Evolutionary conservation across 2,888 invertebrate genomes (phyloP).

Genomic region (Apamea epomidion): DNA sequence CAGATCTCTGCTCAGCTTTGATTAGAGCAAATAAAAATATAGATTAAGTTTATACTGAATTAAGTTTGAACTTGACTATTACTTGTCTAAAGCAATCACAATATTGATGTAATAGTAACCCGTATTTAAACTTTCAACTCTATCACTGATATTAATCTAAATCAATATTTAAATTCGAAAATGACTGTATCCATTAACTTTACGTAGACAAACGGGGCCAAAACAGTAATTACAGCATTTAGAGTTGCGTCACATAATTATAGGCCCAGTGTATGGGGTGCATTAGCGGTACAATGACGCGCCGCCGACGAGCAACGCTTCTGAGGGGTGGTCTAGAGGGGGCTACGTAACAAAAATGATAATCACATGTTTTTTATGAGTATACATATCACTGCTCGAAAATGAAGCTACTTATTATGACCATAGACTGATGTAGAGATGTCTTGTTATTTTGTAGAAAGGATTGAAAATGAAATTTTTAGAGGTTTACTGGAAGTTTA

Average conservation of each 20-base stretch:
- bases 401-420: constrained; percentile 30
- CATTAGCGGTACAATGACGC: constrained; percentile 83
- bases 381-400: constrained; percentile 37
- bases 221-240: constrained; percentile 87
- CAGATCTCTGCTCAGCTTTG: background rate
- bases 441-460: background rate
- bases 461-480: background rate
- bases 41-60: background rate
- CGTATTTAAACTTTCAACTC: background rate
- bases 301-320: constrained; percentile 66
- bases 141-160: constrained; percentile 21
- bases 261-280: constrained; percentile 80
- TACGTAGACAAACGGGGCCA: constrained; percentile 78
- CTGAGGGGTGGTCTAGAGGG: constrained; percentile 58
- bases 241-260: constrained; percentile 86
- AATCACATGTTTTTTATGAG: constrained; percentile 63
- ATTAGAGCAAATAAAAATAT: background rate
- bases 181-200: constrained; percentile 80
- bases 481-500: background rate
- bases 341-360: constrained; percentile 69
- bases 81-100: background rate
- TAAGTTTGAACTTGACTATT: background rate
- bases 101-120: background rate
- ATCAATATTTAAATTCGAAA: constrained; percentile 65
- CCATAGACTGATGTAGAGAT: background rate